phyloP scores from a whole-genome alignment of 2,113 vertebrate species.

The Channa maculata region DNA sequence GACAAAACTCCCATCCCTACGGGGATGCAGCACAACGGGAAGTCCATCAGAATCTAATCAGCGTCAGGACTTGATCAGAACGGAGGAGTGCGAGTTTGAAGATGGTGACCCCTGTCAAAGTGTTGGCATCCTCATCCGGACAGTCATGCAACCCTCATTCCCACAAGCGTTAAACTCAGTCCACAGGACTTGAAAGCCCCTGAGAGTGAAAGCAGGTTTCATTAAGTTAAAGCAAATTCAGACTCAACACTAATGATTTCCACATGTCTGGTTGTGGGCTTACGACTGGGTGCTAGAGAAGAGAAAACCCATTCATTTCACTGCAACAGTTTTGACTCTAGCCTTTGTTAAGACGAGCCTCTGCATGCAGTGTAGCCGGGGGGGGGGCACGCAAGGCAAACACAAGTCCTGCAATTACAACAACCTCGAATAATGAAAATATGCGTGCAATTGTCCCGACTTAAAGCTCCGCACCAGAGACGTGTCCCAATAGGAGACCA shows the following conservation, averaged over 20 bases:
- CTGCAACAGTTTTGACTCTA: neutral
- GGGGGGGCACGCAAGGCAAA: constrained; percentile 14
- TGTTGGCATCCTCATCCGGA: constrained; percentile 21
- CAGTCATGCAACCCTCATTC: neutral
- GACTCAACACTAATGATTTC: constrained; percentile 1
- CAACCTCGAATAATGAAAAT: constrained; percentile 6
- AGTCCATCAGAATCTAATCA: constrained; percentile 10
- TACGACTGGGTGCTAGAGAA: neutral
- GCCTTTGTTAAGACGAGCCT: constrained; percentile 6
- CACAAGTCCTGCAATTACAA: neutral
- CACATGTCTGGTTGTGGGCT: constrained; percentile 10
- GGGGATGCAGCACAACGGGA: constrained; percentile 43
- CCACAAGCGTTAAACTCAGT: neutral
- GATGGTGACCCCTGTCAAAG: constrained; percentile 38
- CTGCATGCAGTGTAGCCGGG: neutral
- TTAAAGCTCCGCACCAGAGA: constrained; percentile 6
- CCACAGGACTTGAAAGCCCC: constrained; percentile 9
- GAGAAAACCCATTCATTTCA: neutral
- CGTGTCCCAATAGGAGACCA: constrained; percentile 2
- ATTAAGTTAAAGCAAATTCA: constrained; percentile 5
- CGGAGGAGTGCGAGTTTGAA: constrained; percentile 20
- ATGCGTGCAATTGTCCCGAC: neutral
- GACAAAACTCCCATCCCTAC: constrained; percentile 8
- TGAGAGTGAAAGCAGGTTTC: constrained; percentile 7
- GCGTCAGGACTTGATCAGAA: constrained; percentile 32